Evolutionary conservation across 2,888 invertebrate species (phyloP), one percentile per base, ranked within the genome.

Genomic region (Hyles lineata): DNA sequence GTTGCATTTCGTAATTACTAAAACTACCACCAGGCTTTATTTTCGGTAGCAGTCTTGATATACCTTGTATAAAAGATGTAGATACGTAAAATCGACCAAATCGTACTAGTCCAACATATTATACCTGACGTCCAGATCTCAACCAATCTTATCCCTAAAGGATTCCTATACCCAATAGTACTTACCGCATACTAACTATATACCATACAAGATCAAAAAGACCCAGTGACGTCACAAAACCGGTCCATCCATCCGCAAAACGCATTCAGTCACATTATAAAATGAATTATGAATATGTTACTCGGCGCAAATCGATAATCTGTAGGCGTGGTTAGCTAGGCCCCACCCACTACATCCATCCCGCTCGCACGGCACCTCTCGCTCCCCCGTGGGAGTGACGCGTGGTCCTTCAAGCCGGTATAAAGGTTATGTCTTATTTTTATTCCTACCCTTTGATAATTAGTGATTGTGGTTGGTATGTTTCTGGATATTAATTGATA

Each of bases 291-390:
- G 70, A 71, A 71, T 67, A 70, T 35, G 43, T 32, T 73, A 59
- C 70, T 70, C 73, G 35, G 70, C 52, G 35, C 52, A 70, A 55
- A 73, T 73, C 73, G 73, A 73, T 73, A 73, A 70, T 71, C 70
- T 71, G 70, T 71, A 71, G 73, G 73, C 73, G 73, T 73, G 70
- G 70, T 50, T 23, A 1, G 43, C 2, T n/a, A 61, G 23, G 73
- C 70, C 70, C 61, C 73, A 62, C 73, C 73, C 55, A 52, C 61
- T 15, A 29, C n/a, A 15, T 21, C 52, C 59, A 21, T 69, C 70
- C 21, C 72, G 60, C 19, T 73, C 70, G 43, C 67, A 19, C 29
- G 15, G 21, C 11, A 29, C 7, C 7, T 82, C 79, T 82, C 83
- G 70, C 70, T 82, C 67, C 17, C 78, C 43, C 82, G 29, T 70